phyloP scores from a whole-genome alignment of 1,140 invertebrate species.

The Euglossa dilemma region DNA sequence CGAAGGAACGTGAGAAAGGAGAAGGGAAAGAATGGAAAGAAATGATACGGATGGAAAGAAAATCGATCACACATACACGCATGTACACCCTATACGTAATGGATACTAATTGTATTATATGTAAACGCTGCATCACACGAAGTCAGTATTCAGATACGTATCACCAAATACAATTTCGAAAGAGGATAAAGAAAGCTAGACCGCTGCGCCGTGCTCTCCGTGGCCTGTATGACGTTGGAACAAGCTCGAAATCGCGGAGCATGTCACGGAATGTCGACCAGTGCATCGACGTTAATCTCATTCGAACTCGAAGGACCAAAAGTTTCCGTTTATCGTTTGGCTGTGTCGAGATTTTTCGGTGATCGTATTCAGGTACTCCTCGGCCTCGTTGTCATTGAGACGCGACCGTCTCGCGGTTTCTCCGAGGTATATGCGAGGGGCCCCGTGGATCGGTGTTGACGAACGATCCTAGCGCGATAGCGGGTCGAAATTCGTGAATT shows the following conservation, averaged over 20 bases:
- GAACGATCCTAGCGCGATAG: neutral
- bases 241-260: neutral
- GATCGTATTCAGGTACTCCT: neutral
- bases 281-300: constrained; percentile 17
- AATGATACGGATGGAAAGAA: neutral
- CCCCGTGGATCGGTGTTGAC: neutral
- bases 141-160: constrained; percentile 80
- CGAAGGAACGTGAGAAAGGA: constrained; percentile 8
- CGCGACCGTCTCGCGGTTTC: neutral
- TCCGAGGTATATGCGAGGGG: too few species aligned
- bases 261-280: neutral
- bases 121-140: constrained; percentile 73
- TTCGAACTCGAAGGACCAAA: constrained; percentile 60
- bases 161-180: constrained; percentile 79
- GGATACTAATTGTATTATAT: constrained; percentile 81
- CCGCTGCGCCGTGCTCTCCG: constrained; percentile 3
- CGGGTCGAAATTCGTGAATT: neutral
- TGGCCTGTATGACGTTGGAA: neutral
- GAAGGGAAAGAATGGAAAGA: constrained; percentile 22
- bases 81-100: constrained; percentile 75
- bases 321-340: constrained; percentile 53
- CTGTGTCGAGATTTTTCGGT: constrained; percentile 34
- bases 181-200: neutral
- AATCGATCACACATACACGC: constrained; percentile 17
- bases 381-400: neutral